phyloP scores from a whole-genome alignment of 2,797 vertebrate species.

The Bufotes viridis region DNA sequence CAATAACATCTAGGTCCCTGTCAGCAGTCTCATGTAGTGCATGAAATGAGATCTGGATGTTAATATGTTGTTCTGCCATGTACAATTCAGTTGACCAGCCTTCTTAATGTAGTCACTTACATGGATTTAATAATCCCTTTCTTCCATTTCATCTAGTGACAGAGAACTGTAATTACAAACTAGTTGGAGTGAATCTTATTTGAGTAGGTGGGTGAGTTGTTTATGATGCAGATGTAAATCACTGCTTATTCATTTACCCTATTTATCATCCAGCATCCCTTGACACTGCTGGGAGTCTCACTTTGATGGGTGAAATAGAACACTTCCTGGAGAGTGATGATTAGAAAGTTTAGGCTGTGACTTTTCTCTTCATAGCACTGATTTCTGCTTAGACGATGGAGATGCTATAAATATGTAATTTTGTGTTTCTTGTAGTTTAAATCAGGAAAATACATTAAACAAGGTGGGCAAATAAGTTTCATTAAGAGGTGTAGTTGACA shows the following conservation, averaged over 20 bases:
- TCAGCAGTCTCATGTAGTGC: slow-evolving; percentile 42
- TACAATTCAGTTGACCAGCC: slow-evolving; percentile 18
- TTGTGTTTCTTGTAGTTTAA: neutral
- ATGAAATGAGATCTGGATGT: slow-evolving; percentile 34
- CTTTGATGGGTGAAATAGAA: slow-evolving; percentile 18
- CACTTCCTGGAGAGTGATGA: slow-evolving; percentile 16
- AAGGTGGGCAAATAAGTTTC: neutral
- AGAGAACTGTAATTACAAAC: slow-evolving; percentile 20
- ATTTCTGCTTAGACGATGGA: neutral
- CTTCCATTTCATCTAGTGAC: slow-evolving; percentile 13
- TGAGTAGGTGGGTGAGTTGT: neutral
- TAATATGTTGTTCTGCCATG: slow-evolving; percentile 41
- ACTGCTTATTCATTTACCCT: slow-evolving; percentile 13
- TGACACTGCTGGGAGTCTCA: slow-evolving; percentile 1
- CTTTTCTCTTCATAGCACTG: neutral
- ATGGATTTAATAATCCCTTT: slow-evolving; percentile 15
- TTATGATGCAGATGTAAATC: slow-evolving; percentile 14
- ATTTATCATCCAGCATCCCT: slow-evolving; percentile 3
- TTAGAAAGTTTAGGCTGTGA: slow-evolving; percentile 23
- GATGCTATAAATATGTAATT: slow-evolving; percentile 1
- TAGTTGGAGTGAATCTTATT: slow-evolving; percentile 28
- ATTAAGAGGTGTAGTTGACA: neutral
- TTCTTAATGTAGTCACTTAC: slow-evolving; percentile 30
- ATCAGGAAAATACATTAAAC: neutral
- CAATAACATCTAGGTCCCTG: slow-evolving; percentile 41